Evolutionary conservation across 2,113 vertebrate genomes (phyloP), one percentile per base, ranked within the genome.

Genomic region (Trematomus loennbergii): DNA sequence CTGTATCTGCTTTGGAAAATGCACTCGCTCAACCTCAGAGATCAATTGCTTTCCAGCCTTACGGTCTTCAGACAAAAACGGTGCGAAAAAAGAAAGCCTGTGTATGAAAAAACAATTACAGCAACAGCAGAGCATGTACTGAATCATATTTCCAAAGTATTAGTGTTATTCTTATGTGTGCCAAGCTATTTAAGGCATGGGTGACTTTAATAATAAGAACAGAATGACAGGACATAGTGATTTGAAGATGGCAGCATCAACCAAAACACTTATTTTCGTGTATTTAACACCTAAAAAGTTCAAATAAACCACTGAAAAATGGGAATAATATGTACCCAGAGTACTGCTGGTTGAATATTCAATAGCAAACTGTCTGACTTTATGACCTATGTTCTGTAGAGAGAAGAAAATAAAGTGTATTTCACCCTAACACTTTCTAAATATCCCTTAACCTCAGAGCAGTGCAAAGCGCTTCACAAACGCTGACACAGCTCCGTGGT

Each of bases 1-100:
- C 80, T 89, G 81, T 86, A 88, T 90, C 85, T 91, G 84, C 78
- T 91, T 72, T 85, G 72, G 79, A 88, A 86, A 89, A 90, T 90
- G 84, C 76, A 90, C 68, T 87, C 69, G 72, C 86, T 85, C 63
- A 85, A 84, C 78, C 90, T 83, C 79, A 87, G 75, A 89, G 84
- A 91, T 93, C 85, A 90, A 87, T 90, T 88, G 73, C 70, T 84
- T 75, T 72, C 85, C 73, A 68, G 72, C 49, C 55, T 45, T 66
- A 25, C 59, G 63, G 60, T 88, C 81, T 64, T 76, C 59, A 83
- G 74, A 83, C 63, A 85, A 75, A 85, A 78, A 79, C 48, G 33
- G 33, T 57, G 75, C 53, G 36, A 29, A 29, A 29, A 36, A 76
- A 61, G 52, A 80, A n/a, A 49, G 46, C 20, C 16, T 77, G 55